phyloP scores from a whole-genome alignment of 1,140 invertebrate genomes.

The Heliconius hermathena region DNA sequence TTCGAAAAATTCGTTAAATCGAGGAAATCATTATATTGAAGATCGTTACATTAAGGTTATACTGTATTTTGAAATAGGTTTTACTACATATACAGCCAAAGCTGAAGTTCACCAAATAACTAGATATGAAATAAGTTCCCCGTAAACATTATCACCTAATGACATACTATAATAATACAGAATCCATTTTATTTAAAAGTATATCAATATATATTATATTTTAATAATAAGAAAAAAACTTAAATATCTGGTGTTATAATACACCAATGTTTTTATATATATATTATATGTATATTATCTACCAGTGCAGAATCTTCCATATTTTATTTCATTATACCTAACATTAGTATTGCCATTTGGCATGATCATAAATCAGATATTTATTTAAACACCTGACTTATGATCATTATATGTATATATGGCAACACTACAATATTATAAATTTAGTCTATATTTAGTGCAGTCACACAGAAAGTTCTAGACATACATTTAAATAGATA shows the following conservation, averaged over 20 bases:
- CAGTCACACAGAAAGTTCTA: constrained; percentile 8
- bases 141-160: neutral
- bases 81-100: constrained; percentile 15
- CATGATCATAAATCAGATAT: no score
- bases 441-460: neutral
- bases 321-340: neutral
- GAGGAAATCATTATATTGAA: no score
- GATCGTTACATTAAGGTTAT: no score
- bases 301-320: neutral
- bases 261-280: neutral
- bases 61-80: neutral
- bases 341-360: neutral
- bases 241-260: neutral
- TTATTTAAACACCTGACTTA: neutral
- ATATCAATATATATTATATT: neutral
- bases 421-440: neutral
- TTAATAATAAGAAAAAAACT: neutral
- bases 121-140: constrained; percentile 7
- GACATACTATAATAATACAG: neutral
- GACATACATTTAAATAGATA: constrained; percentile 23
- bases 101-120: constrained; percentile 28
- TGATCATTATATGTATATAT: neutral
- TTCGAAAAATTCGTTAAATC: no score
- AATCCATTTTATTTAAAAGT: neutral
- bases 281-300: neutral